Conservation (phyloP, 2,113 vertebrate species). For the Gymnorhina tibicen region DNA sequence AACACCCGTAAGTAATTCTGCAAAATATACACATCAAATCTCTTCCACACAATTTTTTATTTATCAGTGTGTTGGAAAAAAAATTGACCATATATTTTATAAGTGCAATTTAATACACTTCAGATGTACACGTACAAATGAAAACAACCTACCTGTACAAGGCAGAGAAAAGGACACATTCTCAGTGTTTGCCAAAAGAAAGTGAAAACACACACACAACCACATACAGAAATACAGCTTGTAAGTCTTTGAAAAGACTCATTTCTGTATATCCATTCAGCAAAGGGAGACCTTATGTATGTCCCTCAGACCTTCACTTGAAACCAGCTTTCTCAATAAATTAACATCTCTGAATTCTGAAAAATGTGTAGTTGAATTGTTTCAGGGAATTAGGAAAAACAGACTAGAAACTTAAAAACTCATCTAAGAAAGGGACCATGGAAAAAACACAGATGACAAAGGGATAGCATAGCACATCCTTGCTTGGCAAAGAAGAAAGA, state of each 20-base stretch:
- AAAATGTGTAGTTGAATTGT: fast-evolving
- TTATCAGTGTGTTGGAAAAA: neutral
- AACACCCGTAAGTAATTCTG: neutral
- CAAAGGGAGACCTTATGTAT: neutral
- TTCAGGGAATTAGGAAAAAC: neutral
- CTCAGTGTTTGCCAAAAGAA: neutral
- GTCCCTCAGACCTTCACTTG: neutral
- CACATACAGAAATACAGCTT: neutral
- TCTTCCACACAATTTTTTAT: neutral
- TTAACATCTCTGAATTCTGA: neutral
- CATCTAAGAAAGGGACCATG: neutral
- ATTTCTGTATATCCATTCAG: neutral
- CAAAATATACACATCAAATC: neutral
- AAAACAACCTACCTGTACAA: neutral
- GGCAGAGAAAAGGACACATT: neutral
- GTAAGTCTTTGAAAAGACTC: neutral
- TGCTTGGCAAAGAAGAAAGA: neutral
- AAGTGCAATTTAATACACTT: neutral
- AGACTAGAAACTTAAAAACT: neutral
- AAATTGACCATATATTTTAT: neutral
- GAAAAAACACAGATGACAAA: neutral
- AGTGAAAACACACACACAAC: neutral
- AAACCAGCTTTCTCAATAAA: neutral
- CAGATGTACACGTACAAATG: neutral
- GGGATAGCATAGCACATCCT: neutral